Percentiles rank a stretch among this genome's conserved stretches.
Conservation (phyloP, 2,113 vertebrate genomes). For the Vidua macroura region DNA sequence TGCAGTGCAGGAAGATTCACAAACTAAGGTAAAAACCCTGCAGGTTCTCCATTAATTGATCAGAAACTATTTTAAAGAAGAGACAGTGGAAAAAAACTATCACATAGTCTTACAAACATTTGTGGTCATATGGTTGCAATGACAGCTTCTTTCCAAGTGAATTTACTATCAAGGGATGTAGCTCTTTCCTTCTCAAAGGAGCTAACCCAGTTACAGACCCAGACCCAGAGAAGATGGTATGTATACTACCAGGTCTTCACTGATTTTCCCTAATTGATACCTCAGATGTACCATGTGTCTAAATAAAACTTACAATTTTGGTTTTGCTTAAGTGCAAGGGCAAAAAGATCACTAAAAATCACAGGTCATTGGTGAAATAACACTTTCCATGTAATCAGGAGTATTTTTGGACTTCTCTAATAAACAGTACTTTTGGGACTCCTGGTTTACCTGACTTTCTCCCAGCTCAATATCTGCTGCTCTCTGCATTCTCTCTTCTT, state of each 20-base stretch:
- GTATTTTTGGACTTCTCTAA: not conserved
- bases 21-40: not conserved
- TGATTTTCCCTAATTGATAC: not conserved
- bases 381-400: not conserved
- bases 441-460: slow-evolving; percentile 81
- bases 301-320: not conserved
- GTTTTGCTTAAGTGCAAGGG: not conserved
- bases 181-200: not conserved
- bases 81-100: not conserved
- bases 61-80: not conserved
- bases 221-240: not conserved
- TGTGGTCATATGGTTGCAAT: not conserved
- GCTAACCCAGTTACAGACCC: not conserved
- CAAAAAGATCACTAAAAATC: not conserved
- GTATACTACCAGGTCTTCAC: not conserved
- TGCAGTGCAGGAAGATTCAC: not conserved
- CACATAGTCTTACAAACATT: not conserved
- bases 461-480: slow-evolving; percentile 76
- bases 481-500: slow-evolving; percentile 62
- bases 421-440: not conserved
- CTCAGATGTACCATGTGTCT: not conserved
- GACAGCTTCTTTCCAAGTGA: not conserved
- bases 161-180: not conserved
- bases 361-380: not conserved
- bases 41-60: not conserved